A percentile compares a stretch with the other conserved stretches of the same genome.
phyloP scores from a whole-genome alignment of 2,113 vertebrate genomes.

The Pitta sordida region DNA sequence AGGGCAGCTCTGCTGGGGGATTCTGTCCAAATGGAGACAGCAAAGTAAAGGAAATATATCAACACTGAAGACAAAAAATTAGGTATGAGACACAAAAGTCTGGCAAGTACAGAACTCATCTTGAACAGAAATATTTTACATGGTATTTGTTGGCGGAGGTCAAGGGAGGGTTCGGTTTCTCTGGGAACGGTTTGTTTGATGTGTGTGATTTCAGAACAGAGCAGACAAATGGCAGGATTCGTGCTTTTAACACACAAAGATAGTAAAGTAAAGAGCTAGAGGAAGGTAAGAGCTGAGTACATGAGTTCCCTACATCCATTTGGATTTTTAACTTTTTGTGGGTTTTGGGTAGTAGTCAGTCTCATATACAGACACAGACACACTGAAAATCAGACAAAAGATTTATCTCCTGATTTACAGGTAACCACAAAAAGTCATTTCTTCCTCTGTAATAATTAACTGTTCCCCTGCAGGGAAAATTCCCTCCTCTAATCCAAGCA shows the following conservation, averaged over 20 bases:
- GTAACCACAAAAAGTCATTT: neutral
- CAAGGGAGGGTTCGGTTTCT: neutral
- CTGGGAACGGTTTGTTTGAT: neutral
- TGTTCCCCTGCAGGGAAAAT: neutral
- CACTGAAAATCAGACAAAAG: neutral
- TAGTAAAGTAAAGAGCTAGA: neutral
- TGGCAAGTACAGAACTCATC: neutral
- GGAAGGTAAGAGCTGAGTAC: neutral
- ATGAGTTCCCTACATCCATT: accelerated
- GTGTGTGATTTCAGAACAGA: neutral
- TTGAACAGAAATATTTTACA: neutral
- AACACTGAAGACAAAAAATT: neutral
- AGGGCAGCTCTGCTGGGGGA: neutral
- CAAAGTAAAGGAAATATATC: neutral
- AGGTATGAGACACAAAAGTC: neutral
- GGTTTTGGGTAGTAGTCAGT: neutral
- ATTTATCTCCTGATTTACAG: neutral
- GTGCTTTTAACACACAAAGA: neutral
- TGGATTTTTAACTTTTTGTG: neutral
- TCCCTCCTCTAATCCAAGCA: neutral
- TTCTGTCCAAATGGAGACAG: neutral
- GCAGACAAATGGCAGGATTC: neutral
- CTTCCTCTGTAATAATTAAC: neutral
- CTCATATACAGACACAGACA: neutral
- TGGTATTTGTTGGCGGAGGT: neutral